Base-by-base conservation (phyloP, 1,140 invertebrate species). In the Hermetia illucens region DNA sequence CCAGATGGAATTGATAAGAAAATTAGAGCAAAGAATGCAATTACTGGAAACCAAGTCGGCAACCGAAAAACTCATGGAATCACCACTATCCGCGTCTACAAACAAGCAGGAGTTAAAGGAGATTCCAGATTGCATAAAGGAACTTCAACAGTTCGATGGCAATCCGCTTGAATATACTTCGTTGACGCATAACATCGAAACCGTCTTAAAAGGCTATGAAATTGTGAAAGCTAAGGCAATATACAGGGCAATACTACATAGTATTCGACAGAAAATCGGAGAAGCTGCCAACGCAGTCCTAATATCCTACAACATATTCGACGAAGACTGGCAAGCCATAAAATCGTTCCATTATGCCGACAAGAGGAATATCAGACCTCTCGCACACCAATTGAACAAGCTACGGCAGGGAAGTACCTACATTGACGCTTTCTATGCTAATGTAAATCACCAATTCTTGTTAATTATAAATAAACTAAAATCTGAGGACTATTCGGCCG, bases 381-480 rank as follows among this genome's bases (percentile, higher is more conserved):
- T 32, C 5, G 30, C 6, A 17, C 30, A 32, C 16, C 30, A 32
- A 32, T 17, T 32, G 8, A 6, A 5, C 5, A 13, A 13, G 5
- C 17, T 32, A 17, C 10, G 10, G 17, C 30, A 32, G 17, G 13
- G 30, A 32, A 32, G 13, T 16, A 5, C 5, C 10, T 13, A 10
- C 16, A 9, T 32, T 8, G 30, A 32, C 17, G 30, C 10, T 8
- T 32, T 32, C 16, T 32, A 6, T 13, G 30, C 30, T 13, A 13
- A 5, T 5, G 30, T 32, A 6, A 32, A 32, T 16, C 30, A 32
- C 13, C 30, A 32, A 16, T 13, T 32, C 13, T 32, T 16, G 9
- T 16, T 32, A 10, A 32, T 32, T 13, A 17, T 32, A 32, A 32
- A 32, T 13, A 32, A 32, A 32, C 10, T 32, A 17, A 32, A 32